Percentiles rank a stretch among this genome's conserved stretches.
These are phyloP conservation scores for Eunapius fragilis DNA, from an alignment of 37 sponge, comb jelly and placozoan species.

Conservation along the genomic window DNA sequence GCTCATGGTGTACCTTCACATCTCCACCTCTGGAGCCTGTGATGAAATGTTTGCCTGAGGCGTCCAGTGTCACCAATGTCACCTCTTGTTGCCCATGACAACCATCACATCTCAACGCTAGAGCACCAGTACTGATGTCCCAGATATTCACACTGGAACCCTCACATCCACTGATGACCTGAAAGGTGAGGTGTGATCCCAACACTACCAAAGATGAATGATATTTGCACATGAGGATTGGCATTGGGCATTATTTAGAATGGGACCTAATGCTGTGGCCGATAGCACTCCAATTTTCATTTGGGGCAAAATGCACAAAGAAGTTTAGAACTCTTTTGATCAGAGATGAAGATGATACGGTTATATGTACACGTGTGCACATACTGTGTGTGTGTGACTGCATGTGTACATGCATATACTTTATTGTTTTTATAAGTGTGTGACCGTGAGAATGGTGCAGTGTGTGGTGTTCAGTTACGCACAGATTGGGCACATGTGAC, in stretches of 20 bases:
- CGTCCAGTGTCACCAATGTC: conserved; percentile 88
- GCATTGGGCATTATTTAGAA: no score
- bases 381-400: neutral
- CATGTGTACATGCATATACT: neutral
- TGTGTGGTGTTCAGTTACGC: neutral
- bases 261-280: no score
- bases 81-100: conserved; percentile 86
- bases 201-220: no score
- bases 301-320: no score
- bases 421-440: neutral
- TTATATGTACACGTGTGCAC: neutral
- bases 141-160: conserved; percentile 86
- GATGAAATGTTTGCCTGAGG: conserved; percentile 70
- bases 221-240: no score
- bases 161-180: conserved; percentile 92
- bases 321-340: no score
- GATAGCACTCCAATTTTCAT: no score
- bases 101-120: conserved; percentile 53
- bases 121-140: conserved; percentile 84
- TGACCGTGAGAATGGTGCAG: neutral
- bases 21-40: conserved; percentile 90
- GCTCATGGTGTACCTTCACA: conserved; percentile 66
- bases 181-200: neutral
- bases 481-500: neutral
- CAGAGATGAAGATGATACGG: no score